Base-by-base conservation (phyloP, 2,797 vertebrate genomes). In the Trachops cirrhosus region DNA sequence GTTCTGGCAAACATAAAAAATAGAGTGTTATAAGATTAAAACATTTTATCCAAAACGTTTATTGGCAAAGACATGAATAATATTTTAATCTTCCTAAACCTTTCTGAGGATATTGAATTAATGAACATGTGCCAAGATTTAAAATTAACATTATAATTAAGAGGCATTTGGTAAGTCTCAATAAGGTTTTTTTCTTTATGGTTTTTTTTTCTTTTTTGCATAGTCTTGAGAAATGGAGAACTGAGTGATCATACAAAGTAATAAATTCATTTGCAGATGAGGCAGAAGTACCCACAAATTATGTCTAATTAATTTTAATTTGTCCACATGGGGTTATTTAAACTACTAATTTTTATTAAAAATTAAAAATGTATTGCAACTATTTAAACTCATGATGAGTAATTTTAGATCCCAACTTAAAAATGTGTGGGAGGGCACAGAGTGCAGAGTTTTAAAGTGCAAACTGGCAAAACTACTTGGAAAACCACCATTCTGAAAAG, bases 1-100 rank as follows among this genome's bases (percentile, higher is more conserved):
- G 57, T 89, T 97, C 97, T 95, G 97, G 97, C 92, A 96, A 94
- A 96, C 74, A 94, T 95, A 92, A 95, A 94, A 89, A 94, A 96
- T 94, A 86, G 34, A 83, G 15, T 84, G 64, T 54, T 59, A 83
- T 57, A 52, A 95, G 86, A 97, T 95, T 93, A 97, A 96, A 96
- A 90, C 34, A 89, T 95, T 88, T 95, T 86, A 91, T 54, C 46
- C n/a, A 79, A 92, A 87, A 32, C 77, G 89, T 89, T 91, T 92
- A 95, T 96, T 96, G 87, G 48, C 68, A 96, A 79, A 95, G 91
- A 71, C 93, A 95, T 96, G 52, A 80, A 67, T 32, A 93, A 50
- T 86, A 92, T 95, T 97, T 96, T 74, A 95, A 44, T 93, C 83
- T 95, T 62, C 32, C 10, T 52, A 83, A 87, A 82, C 77, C 78